These are phyloP conservation scores for Hiodon alosoides DNA, from an alignment of 2,113 vertebrate species.

Conservation along the genomic window DNA sequence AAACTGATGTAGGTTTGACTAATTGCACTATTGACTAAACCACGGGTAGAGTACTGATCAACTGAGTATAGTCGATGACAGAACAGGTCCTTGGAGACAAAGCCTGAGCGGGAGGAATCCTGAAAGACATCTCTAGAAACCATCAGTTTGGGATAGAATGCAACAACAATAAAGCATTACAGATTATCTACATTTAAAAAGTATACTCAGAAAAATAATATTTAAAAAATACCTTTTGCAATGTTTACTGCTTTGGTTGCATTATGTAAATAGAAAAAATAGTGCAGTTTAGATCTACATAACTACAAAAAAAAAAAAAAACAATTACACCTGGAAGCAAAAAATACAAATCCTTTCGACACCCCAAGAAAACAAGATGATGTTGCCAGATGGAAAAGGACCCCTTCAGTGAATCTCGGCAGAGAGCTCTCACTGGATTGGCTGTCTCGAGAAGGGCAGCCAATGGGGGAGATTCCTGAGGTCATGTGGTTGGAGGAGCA, in stretches of 20 bases:
- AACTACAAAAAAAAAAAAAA: conserved; percentile 41
- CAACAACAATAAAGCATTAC: conserved; percentile 41
- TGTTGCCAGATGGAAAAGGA: conserved; percentile 94
- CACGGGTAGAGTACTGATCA: neutral
- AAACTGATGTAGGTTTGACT: neutral
- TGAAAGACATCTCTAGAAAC: conserved; percentile 67
- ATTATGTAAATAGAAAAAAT: conserved; percentile 45
- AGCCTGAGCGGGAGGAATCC: conserved; percentile 57
- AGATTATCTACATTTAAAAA: conserved; percentile 26
- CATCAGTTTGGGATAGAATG: conserved; percentile 52
- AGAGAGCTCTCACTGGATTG: conserved; percentile 96
- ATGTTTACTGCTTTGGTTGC: conserved; percentile 50
- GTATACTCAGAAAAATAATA: conserved; percentile 20
- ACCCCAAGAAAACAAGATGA: conserved; percentile 94
- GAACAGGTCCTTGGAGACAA: conserved; percentile 56
- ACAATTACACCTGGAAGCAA: conserved; percentile 82
- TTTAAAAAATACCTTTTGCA: conserved; percentile 33
- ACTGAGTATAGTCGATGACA: conserved; percentile 31
- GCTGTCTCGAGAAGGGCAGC: conserved; percentile 96
- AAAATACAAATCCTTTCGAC: conserved; percentile 98
- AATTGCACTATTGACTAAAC: neutral
- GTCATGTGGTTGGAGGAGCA: conserved; percentile 99
- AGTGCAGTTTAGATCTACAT: conserved; percentile 41
- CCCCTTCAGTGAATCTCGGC: conserved; percentile 97
- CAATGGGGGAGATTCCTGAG: conserved; percentile 97